Evolutionary conservation across 2,888 invertebrate genomes (phyloP).

Genomic region (Synanthedon vespiformis): DNA sequence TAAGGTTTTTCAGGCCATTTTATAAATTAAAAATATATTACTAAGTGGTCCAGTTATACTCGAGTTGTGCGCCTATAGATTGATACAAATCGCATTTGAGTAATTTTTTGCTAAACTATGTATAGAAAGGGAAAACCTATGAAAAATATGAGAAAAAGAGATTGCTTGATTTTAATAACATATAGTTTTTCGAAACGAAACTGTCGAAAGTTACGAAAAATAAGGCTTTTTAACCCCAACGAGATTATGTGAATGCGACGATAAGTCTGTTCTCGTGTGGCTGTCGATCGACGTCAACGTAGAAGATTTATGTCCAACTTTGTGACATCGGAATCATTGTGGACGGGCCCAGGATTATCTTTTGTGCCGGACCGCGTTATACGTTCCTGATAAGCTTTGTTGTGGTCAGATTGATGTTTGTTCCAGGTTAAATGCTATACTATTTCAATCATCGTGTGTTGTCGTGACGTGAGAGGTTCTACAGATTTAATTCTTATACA

Average conservation of each 20-base stretch:
- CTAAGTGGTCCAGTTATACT: too few relatives aligned
- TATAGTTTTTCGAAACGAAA: conserved; percentile 21
- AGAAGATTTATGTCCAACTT: conserved; percentile 60
- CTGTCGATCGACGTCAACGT: conserved; percentile 48
- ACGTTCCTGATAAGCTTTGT: conserved; percentile 44
- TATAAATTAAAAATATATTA: too few relatives aligned
- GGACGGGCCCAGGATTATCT: conserved; percentile 55
- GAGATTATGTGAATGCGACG: conserved; percentile 18
- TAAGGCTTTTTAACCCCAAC: not conserved
- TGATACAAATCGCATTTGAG: too few relatives aligned
- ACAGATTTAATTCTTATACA: not conserved
- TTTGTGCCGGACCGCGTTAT: conserved; percentile 50
- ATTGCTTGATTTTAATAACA: not conserved
- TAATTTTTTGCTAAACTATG: too few relatives aligned
- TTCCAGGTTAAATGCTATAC: conserved; percentile 13
- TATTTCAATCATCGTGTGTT: conserved; percentile 1
- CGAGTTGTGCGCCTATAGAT: too few relatives aligned
- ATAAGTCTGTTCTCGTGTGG: conserved; percentile 28
- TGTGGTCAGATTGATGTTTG: conserved; percentile 29
- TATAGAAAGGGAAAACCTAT: too few relatives aligned
- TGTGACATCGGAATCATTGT: conserved; percentile 48
- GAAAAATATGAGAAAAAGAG: too few relatives aligned
- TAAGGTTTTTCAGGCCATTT: too few relatives aligned
- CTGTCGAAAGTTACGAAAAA: not conserved
- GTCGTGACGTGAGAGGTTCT: not conserved